A percentile compares a stretch with the other conserved stretches of the same genome.
Conservation (phyloP, 2,888 invertebrate species). For the Erynnis tages region DNA sequence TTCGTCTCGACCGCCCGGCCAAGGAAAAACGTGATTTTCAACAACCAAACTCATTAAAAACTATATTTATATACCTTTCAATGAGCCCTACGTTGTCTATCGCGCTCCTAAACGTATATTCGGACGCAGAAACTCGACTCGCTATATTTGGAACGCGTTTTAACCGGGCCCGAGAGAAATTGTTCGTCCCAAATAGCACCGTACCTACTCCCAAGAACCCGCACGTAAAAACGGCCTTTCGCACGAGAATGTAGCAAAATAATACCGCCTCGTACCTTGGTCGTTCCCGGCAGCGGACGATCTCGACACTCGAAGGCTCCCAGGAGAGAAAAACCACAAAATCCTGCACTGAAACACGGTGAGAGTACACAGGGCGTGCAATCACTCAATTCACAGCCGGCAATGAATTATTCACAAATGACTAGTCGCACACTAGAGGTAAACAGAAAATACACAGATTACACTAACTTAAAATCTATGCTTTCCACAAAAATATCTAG, state of each 20-base stretch:
- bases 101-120: slow-evolving; percentile 29
- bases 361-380: slow-evolving; percentile 69
- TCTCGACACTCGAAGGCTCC: slow-evolving; percentile 60
- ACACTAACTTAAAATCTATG: slow-evolving; percentile 79
- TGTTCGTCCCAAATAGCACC: slow-evolving; percentile 51
- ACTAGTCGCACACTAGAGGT: slow-evolving; percentile 72
- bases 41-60: slow-evolving; percentile 44
- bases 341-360: slow-evolving; percentile 66
- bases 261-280: slow-evolving; percentile 55
- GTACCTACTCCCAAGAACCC: slow-evolving; percentile 28
- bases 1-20: slow-evolving; percentile 64
- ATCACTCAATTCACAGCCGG: slow-evolving; percentile 75
- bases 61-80: slow-evolving; percentile 41
- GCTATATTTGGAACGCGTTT: slow-evolving; percentile 71
- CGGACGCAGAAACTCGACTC: slow-evolving; percentile 44
- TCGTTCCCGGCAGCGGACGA: slow-evolving; percentile 50
- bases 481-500: slow-evolving; percentile 70
- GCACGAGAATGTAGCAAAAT: slow-evolving; percentile 31
- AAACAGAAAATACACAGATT: slow-evolving; percentile 78
- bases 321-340: slow-evolving; percentile 69
- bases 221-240: slow-evolving; percentile 13
- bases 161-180: slow-evolving; percentile 52
- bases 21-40: slow-evolving; percentile 54
- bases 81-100: slow-evolving; percentile 31
- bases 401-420: slow-evolving; percentile 68